Conservation (phyloP, 2,888 invertebrate species). For the Lycophotia porphyrea region DNA sequence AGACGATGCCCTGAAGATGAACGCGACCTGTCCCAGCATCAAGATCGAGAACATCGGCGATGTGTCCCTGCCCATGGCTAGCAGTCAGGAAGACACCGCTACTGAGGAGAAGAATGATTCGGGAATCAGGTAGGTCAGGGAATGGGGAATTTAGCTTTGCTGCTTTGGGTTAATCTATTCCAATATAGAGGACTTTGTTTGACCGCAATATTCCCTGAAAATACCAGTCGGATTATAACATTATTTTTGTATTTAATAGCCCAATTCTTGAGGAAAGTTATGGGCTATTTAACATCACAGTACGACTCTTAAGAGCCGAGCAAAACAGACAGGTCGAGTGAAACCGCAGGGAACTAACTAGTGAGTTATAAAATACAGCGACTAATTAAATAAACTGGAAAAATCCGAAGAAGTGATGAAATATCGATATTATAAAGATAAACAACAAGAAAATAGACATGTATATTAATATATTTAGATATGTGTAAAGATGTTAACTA, state of each 20-base stretch:
- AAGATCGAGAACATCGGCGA: slow-evolving; percentile 84
- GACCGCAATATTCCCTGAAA: not conserved
- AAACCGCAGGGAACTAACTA: not conserved
- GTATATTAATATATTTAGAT: no score
- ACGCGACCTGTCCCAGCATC: slow-evolving; percentile 83
- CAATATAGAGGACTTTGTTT: not conserved
- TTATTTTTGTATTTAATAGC: not conserved
- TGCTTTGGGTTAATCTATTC: slow-evolving; percentile 23
- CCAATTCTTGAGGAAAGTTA: not conserved
- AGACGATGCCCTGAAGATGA: slow-evolving; percentile 79
- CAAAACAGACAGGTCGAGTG: not conserved
- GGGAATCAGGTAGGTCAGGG: slow-evolving; percentile 81
- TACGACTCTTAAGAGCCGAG: not conserved
- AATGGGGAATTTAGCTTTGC: slow-evolving; percentile 8
- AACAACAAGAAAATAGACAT: no score
- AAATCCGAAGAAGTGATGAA: not conserved
- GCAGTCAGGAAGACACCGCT: slow-evolving; percentile 83
- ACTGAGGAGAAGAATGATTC: slow-evolving; percentile 88
- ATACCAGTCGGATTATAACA: not conserved
- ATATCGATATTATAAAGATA: not conserved
- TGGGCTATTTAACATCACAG: not conserved
- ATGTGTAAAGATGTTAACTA: not conserved
- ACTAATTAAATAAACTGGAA: not conserved
- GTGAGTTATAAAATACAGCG: not conserved
- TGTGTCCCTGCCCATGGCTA: slow-evolving; percentile 75